Base-by-base conservation (phyloP, 2,797 vertebrate genomes). In the Microctenopoma steveboyesi region DNA sequence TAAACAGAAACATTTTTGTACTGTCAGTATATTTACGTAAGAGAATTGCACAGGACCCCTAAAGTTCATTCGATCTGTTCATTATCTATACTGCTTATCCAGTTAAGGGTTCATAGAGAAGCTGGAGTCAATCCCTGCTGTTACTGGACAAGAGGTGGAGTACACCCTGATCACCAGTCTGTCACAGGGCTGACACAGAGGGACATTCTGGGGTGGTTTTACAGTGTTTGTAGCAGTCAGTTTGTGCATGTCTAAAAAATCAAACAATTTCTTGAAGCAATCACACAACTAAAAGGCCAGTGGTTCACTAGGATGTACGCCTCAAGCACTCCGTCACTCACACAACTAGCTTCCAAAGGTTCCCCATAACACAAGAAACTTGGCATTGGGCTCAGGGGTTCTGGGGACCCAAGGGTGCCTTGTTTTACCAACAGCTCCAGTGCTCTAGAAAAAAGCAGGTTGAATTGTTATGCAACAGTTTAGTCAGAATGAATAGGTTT, bases 381-480 rank as follows among this genome's bases (percentile, higher is more conserved):
- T 50, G 71, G 73, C 68, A 70, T 66, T 70, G 59, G 46, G 74
- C 64, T 79, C 48, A 33, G 27, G 39, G 74, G 59, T 50, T 74
- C 64, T 77, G 71, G 82, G 72, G 90, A 85, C 86, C 88, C 62
- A 54, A 79, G 85, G 86, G 79, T 79, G 63, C 81, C 82, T 85
- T 93, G 90, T 92, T 94, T 90, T 91, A 92, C 91, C 89, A 92
- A 89, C 87, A 90, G 79, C 78, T 84, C 75, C 61, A 55, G 72
- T 75, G 50, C 85, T 78, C 55, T 51, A 55, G 82, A 79, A 86
- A 89, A 91, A 86, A 84, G 72, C 86, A 69, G 81, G 70, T 69
- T 6, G 56, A 74, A 87, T 93, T 93, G 89, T 94, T 93, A 93
- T 88, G 86, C 88, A 91, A 94, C 90, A 88, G 71, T 92, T 91